phyloP scores from a whole-genome alignment of 2,888 invertebrate species.

The Meandrusa payeni region DNA sequence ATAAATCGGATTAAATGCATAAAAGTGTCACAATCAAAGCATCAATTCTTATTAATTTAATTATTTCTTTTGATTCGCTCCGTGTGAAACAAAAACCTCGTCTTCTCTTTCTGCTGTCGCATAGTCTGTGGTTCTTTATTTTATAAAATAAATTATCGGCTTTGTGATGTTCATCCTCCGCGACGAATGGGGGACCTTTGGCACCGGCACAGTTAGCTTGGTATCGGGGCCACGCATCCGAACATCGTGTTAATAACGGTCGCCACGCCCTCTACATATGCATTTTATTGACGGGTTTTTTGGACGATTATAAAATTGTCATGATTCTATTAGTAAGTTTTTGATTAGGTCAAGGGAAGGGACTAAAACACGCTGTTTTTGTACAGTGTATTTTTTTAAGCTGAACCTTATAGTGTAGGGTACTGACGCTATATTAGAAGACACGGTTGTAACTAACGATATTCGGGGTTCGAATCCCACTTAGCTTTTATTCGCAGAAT shows the following conservation, averaged over 20 bases:
- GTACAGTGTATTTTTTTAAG: too few relatives aligned
- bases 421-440: too few relatives aligned
- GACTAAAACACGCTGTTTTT: too few relatives aligned
- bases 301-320: constrained; percentile 3
- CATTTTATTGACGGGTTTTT: constrained; percentile 28
- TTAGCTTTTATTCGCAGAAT: too few relatives aligned
- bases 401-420: too few relatives aligned
- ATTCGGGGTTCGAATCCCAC: too few relatives aligned
- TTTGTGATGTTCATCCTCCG: constrained; percentile 32
- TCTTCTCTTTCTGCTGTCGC: background rate
- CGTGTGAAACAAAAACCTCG: constrained; percentile 3
- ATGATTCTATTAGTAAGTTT: constrained; percentile 3
- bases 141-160: constrained; percentile 24
- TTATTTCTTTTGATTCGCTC: background rate
- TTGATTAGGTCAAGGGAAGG: too few relatives aligned
- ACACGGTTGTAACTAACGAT: too few relatives aligned
- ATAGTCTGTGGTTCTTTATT: constrained; percentile 5
- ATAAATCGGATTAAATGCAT: constrained; percentile 6
- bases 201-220: constrained; percentile 31
- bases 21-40: constrained; percentile 6
- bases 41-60: constrained; percentile 8
- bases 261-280: constrained; percentile 32
- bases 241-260: constrained; percentile 37
- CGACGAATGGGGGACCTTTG: constrained; percentile 33
- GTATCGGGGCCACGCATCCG: constrained; percentile 36